These are phyloP conservation scores for Aphaenogaster floridana DNA, from an alignment of 1,140 invertebrate species.

Conservation along the genomic window DNA sequence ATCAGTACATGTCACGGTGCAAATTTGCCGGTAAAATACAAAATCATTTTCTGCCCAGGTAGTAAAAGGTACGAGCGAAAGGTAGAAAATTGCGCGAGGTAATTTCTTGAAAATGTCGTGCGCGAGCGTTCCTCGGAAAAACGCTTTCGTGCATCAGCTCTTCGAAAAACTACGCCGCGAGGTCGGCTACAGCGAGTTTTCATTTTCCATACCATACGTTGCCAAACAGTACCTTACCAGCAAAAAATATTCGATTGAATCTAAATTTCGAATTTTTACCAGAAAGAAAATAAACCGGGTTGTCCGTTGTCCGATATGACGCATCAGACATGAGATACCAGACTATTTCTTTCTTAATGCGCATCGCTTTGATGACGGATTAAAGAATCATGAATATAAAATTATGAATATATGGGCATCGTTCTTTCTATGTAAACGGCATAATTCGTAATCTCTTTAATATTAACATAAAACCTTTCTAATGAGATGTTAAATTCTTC, in stretches of 20 bases:
- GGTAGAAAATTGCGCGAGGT: conserved; percentile 50
- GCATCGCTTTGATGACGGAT: neutral
- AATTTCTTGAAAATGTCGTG: conserved; percentile 60
- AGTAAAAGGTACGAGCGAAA: conserved; percentile 46
- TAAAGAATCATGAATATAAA: neutral
- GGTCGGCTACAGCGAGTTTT: conserved; percentile 26
- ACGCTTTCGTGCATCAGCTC: conserved; percentile 9
- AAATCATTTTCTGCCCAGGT: conserved; percentile 48
- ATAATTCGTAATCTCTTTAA: neutral
- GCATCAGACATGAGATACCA: neutral
- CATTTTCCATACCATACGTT: conserved; percentile 46
- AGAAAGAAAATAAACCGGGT: neutral
- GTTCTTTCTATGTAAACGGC: neutral
- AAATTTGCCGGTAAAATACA: conserved; percentile 38
- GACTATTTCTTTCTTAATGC: neutral
- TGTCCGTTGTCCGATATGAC: neutral
- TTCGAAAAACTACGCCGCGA: conserved; percentile 38
- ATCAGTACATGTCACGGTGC: neutral
- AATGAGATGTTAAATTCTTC: neutral
- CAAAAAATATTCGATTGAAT: conserved; percentile 37
- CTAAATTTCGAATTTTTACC: conserved; percentile 17
- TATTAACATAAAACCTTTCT: neutral
- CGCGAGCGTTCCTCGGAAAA: neutral
- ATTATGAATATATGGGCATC: neutral
- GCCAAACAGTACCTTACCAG: conserved; percentile 25